These are phyloP conservation scores for Metallyticus violacea DNA, from an alignment of 2,888 invertebrate genomes.

Conservation along the genomic window DNA sequence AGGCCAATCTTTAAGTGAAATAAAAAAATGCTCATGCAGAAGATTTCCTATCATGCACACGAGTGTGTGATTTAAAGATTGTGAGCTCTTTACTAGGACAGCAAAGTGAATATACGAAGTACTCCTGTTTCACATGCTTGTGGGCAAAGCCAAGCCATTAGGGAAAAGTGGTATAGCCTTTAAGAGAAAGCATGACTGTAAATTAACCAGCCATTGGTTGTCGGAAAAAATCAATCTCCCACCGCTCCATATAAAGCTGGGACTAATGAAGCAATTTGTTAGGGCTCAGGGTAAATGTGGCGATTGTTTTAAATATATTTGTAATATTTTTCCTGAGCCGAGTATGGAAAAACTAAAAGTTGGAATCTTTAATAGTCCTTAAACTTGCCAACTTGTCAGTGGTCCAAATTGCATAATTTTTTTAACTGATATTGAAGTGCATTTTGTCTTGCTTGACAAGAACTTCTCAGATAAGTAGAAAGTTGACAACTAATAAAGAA, in stretches of 20 bases:
- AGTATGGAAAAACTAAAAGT: not conserved
- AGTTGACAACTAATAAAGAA: not conserved
- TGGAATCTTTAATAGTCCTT: not conserved
- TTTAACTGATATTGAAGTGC: not conserved
- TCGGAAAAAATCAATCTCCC: not conserved
- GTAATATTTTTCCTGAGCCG: not conserved
- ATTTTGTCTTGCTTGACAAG: not conserved
- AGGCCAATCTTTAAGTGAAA: slow-evolving; percentile 26
- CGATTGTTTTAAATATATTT: not conserved
- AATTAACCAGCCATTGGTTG: not conserved
- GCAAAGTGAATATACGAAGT: slow-evolving; percentile 37
- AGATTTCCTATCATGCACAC: too few relatives aligned
- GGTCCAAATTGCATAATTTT: not conserved
- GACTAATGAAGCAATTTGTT: not conserved
- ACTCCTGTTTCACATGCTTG: slow-evolving; percentile 36
- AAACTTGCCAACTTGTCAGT: not conserved
- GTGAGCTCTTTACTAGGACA: slow-evolving; percentile 33
- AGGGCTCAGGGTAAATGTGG: not conserved
- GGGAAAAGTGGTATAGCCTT: slow-evolving; percentile 29
- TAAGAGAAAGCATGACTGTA: slow-evolving; percentile 10
- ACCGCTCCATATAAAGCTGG: not conserved
- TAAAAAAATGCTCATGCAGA: slow-evolving; percentile 28
- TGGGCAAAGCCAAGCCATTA: slow-evolving; percentile 36
- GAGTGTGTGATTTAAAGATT: slow-evolving; percentile 31
- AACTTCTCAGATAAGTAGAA: not conserved